Evolutionary conservation across 2,113 vertebrate species (phyloP).

Genomic region (Eulacestoma nigropectus): DNA sequence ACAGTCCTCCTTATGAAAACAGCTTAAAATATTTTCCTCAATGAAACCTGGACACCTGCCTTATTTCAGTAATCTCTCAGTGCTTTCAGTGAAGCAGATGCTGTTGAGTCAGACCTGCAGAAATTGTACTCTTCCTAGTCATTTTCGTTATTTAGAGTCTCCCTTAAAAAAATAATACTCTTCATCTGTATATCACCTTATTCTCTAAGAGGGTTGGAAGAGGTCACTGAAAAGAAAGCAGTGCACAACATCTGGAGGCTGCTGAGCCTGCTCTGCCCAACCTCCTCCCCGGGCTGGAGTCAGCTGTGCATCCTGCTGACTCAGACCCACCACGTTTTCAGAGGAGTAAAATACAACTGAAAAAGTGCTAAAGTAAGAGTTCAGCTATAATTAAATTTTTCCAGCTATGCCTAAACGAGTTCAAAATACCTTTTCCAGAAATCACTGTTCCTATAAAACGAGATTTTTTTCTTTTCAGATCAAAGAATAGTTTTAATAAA

Average conservation of each 20-base stretch:
- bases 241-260: background rate
- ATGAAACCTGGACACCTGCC: slow-evolving; percentile 15
- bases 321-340: background rate
- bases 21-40: slow-evolving; percentile 13
- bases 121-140: background rate
- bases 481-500: background rate
- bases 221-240: background rate
- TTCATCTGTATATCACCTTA: background rate
- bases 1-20: background rate
- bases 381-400: slow-evolving; percentile 58
- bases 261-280: background rate
- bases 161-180: background rate
- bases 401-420: slow-evolving; percentile 12
- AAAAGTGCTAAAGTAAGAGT: slow-evolving; percentile 56
- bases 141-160: background rate
- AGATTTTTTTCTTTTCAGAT: background rate
- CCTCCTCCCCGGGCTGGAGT: background rate
- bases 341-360: slow-evolving; percentile 42
- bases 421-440: slow-evolving; percentile 56
- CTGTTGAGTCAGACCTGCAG: background rate
- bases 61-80: background rate
- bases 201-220: background rate
- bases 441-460: slow-evolving; percentile 13
- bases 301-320: slow-evolving; percentile 45
- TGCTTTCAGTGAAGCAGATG: background rate